phyloP scores from a whole-genome alignment of 2,888 invertebrate species.

The Venustoraphidia nigricollis region DNA sequence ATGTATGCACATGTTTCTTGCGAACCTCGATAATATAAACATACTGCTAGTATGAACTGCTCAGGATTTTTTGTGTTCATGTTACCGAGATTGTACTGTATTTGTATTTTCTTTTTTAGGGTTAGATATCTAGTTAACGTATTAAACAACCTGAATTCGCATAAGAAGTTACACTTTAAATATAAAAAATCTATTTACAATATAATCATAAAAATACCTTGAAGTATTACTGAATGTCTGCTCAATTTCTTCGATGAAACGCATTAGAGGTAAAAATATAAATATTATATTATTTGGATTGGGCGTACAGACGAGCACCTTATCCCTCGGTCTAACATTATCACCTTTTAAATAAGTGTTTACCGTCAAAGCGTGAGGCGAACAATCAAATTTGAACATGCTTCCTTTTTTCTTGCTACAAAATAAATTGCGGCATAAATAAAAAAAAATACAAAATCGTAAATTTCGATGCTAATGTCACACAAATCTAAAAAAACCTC shows the following conservation, averaged over 20 bases:
- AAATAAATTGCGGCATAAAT: conserved; percentile 13
- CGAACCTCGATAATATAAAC: no score
- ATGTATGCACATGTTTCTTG: no score
- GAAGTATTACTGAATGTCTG: conserved; percentile 38
- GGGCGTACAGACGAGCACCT: conserved; percentile 58
- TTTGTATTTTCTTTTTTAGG: no score
- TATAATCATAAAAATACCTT: conserved; percentile 27
- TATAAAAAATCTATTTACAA: conserved; percentile 5
- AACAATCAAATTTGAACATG: conserved; percentile 57
- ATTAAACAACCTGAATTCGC: no score
- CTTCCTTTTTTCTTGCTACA: conserved; percentile 35
- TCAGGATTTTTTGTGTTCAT: no score
- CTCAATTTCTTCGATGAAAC: conserved; percentile 76
- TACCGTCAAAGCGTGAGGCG: conserved; percentile 27
- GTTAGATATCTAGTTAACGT: no score
- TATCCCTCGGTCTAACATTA: conserved; percentile 25
- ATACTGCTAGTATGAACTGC: no score
- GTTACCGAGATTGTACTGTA: no score
- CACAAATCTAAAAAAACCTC: no score
- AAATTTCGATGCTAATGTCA: no score
- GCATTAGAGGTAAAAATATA: conserved; percentile 67
- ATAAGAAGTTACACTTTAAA: conserved; percentile 3
- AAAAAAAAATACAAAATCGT: conserved; percentile 3
- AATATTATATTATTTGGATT: conserved; percentile 60
- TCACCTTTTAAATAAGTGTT: conserved; percentile 20